Evolutionary conservation across 2,113 vertebrate genomes (phyloP), one percentile per base, ranked within the genome.

Genomic region (Polyodon spathula): DNA sequence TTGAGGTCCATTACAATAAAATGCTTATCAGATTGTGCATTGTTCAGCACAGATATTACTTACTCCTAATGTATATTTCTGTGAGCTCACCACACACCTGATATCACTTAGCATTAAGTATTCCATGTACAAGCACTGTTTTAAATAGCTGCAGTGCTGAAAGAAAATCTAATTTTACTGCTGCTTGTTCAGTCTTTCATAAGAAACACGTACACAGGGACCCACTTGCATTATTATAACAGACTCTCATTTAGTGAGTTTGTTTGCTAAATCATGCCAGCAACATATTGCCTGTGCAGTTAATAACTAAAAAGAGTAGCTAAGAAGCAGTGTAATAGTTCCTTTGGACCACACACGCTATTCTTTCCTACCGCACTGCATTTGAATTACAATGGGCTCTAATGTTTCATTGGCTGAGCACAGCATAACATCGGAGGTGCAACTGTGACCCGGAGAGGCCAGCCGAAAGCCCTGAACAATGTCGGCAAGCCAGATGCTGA

Each of bases 281-380:
- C 5, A n/a, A 27, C 6, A 27, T 58, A 9, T 58, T 44, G 40
- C 56, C 14, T 10, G 48, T n/a, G 48, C 48, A n/a, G 9, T 50
- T 12, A 14, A 11, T 50, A 50, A 50, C 8, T 14, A 50, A 10
- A 50, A n/a, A 50, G 11, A 6, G 48, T 10, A 50, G 48, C 48
- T n/a, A 50, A 50, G 48, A n/a, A 50, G 15, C 48, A 50, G 48
- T n/a, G 48, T 50, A 50, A 50, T 50, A 50, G 48, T 14, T 50
- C 48, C 15, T 6, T n/a, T 4, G n/a, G 39, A 37, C 56, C 56
- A 42, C 40, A 42, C 56, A 16, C 56, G 16, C 7, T 14, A 41
- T 10, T 10, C 11, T 50, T 58, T 58, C 16, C 42, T 6, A n/a
- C 16, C 16, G 14, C 52, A 71, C 63, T 68, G 66, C 40, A 48